A percentile compares a stretch with the other conserved stretches of the same genome.
phyloP scores from a whole-genome alignment of 2,113 vertebrate genomes.

The Dasyornis broadbenti region DNA sequence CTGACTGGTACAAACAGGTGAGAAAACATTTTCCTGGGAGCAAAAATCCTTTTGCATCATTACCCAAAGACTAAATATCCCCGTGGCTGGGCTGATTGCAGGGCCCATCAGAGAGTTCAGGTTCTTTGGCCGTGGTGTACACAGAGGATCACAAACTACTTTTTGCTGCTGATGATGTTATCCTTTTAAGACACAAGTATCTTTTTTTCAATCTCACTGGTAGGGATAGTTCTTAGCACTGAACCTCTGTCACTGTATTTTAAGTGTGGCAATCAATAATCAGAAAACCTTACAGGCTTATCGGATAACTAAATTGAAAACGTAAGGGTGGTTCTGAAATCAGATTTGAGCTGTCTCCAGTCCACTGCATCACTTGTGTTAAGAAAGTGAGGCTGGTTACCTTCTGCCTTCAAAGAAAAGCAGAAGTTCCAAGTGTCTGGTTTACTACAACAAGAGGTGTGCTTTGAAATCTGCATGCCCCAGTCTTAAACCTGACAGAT shows the following conservation, averaged over 20 bases:
- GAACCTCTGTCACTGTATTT: neutral
- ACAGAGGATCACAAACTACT: neutral
- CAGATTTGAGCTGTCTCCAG: neutral
- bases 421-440: neutral
- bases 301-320: neutral
- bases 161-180: neutral
- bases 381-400: neutral
- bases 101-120: neutral
- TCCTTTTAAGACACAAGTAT: neutral
- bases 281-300: neutral
- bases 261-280: neutral
- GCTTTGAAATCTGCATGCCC: neutral
- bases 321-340: neutral
- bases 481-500: neutral
- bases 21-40: conserved; percentile 1
- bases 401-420: neutral
- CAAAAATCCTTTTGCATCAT: neutral
- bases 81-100: neutral
- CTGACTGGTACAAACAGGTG: neutral
- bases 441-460: neutral
- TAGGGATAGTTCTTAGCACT: neutral
- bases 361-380: neutral
- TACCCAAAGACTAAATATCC: neutral
- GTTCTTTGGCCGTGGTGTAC: neutral
- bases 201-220: neutral